Conservation (phyloP, 2,113 vertebrate species). For the Salminus brasiliensis region DNA sequence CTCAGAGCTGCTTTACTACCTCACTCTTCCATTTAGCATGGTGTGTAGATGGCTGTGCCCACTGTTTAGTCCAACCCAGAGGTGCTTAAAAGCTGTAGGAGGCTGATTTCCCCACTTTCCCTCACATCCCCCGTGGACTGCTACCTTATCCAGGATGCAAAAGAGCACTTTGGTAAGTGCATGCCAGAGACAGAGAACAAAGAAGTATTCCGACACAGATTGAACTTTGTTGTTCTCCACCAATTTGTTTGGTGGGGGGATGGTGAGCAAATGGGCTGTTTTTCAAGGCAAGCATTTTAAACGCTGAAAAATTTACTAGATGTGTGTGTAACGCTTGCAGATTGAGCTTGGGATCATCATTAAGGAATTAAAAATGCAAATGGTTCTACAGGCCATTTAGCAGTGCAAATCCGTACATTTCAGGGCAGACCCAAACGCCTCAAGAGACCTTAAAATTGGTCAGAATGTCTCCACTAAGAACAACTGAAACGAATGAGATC, state of each 20-base stretch:
- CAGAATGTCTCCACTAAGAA: neutral
- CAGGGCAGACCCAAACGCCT: slow-evolving; percentile 50
- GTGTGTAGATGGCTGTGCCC: slow-evolving; percentile 69
- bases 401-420: slow-evolving; percentile 57
- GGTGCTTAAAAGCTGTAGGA: slow-evolving; percentile 68
- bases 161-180: slow-evolving; percentile 73
- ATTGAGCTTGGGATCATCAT: slow-evolving; percentile 71
- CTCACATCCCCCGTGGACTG: slow-evolving; percentile 60
- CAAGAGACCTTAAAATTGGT: neutral
- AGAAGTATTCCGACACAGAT: slow-evolving; percentile 70
- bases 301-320: slow-evolving; percentile 70
- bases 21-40: slow-evolving; percentile 73
- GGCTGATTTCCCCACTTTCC: slow-evolving; percentile 70
- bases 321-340: slow-evolving; percentile 68
- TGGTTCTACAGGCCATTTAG: slow-evolving; percentile 67
- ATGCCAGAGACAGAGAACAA: slow-evolving; percentile 64
- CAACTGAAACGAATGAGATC: slow-evolving; percentile 10
- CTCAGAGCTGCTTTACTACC: slow-evolving; percentile 56
- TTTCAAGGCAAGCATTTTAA: slow-evolving; percentile 68
- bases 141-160: slow-evolving; percentile 71
- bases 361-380: slow-evolving; percentile 79
- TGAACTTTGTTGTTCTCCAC: slow-evolving; percentile 75
- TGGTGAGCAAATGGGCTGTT: slow-evolving; percentile 63
- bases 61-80: slow-evolving; percentile 74
- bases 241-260: slow-evolving; percentile 73